Base-by-base conservation (phyloP, 2,888 invertebrate genomes). In the Crepidodera aurea region DNA sequence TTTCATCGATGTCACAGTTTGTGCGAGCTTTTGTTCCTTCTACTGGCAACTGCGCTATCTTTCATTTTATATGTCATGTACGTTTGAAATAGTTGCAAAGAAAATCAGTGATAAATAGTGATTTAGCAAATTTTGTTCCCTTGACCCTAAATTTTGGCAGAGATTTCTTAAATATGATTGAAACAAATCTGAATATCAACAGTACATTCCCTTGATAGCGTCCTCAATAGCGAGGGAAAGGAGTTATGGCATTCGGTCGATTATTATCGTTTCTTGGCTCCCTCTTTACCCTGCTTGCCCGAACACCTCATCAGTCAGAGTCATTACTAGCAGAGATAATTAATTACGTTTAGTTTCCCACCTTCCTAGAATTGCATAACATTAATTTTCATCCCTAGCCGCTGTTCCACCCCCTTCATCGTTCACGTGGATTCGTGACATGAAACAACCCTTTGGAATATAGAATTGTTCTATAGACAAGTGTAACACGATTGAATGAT, bases 331-430 rank as follows among this genome's bases (percentile, higher is more conserved):
- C 81, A 80, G 83, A 84, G 84, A 85, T 85, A 85, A 85, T 85
- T 85, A 85, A 85, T 85, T 86, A 85, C 85, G 85, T 85, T 85
- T 84, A 83, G 83, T 83, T 81, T 82, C 83, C 82, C 83, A 82
- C 83, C 83, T 80, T 80, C 80, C 81, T 78, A 81, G 82, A 82
- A 81, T 81, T 82, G 82, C 82, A 82, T 82, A 81, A 80, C 82
- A 82, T 82, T 82, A 82, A 82, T 82, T 82, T 77, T 71, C 72
- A 69, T 62, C 70, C 67, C 71, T 64, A 65, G 66, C 65, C 65
- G 68, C 68, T 37, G 51, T 15, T 48, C 19, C 55, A 34, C 15
- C 54, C 22, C 57, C 22, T 7, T 22, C 40, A 74, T 56, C 29
- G 46, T 10, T 25, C 25, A 46, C 25, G 46, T 25, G 13, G 22